Percentiles rank a stretch among this genome's conserved stretches.
These are phyloP conservation scores for Novumbra hubbsi DNA, from an alignment of 2,797 vertebrate species.

Conservation along the genomic window DNA sequence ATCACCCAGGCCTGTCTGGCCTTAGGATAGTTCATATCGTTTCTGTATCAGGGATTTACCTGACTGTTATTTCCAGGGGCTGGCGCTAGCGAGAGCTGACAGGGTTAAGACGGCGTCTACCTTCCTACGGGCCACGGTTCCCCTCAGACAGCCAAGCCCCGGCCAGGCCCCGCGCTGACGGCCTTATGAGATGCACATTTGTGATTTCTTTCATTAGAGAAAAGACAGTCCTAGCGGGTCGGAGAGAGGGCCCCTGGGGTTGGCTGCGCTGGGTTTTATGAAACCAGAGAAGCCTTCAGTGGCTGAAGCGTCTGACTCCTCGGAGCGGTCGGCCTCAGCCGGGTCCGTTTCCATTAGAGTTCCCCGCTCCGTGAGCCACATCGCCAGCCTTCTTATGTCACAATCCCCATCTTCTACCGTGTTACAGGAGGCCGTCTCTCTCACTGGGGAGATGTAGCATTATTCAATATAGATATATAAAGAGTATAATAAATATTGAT, in stretches of 20 bases:
- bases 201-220: slow-evolving; percentile 39
- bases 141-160: slow-evolving; percentile 1
- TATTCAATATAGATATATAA: slow-evolving; percentile 77
- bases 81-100: slow-evolving; percentile 51
- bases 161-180: not conserved
- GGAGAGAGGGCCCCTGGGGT: slow-evolving; percentile 25
- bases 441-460: slow-evolving; percentile 62
- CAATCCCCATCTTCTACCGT: not conserved
- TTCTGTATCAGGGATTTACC: slow-evolving; percentile 32
- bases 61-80: slow-evolving; percentile 43
- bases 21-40: not conserved
- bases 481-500: slow-evolving; percentile 76
- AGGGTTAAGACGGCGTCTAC: slow-evolving; percentile 39
- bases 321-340: not conserved
- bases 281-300: slow-evolving; percentile 56
- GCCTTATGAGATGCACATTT: slow-evolving; percentile 43
- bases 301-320: slow-evolving; percentile 21
- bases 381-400: not conserved
- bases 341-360: not conserved
- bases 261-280: slow-evolving; percentile 46
- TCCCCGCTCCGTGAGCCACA: not conserved
- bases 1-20: not conserved
- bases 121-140: slow-evolving; percentile 3
- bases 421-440: slow-evolving; percentile 4
- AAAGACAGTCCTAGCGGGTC: slow-evolving; percentile 25